Conservation (phyloP, 2,888 invertebrate species). For the Pheosia tremula region DNA sequence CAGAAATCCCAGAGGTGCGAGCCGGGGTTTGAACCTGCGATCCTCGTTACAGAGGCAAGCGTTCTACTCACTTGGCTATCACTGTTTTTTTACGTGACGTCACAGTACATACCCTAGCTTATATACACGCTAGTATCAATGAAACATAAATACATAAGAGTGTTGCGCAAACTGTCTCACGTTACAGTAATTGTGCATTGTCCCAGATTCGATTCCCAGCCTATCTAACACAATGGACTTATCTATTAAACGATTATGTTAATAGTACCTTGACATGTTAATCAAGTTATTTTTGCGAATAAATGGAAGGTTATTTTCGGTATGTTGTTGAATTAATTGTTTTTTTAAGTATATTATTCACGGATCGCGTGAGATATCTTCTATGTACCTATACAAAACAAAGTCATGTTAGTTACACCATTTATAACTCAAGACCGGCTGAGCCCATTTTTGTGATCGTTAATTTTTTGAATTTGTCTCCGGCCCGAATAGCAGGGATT, state of each 20-base stretch:
- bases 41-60: too few relatives aligned
- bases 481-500: too few relatives aligned
- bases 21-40: too few relatives aligned
- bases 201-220: slow-evolving; percentile 58
- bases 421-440: too few relatives aligned
- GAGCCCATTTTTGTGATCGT: too few relatives aligned
- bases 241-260: slow-evolving; percentile 44
- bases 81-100: too few relatives aligned
- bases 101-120: too few relatives aligned
- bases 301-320: slow-evolving; percentile 13
- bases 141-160: background rate
- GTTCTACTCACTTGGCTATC: too few relatives aligned
- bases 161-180: slow-evolving; percentile 39
- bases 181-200: slow-evolving; percentile 58
- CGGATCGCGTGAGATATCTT: background rate
- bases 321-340: slow-evolving; percentile 11
- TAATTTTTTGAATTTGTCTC: too few relatives aligned
- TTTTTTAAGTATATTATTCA: background rate
- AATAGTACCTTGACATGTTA: slow-evolving; percentile 53
- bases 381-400: too few relatives aligned
- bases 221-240: slow-evolving; percentile 52
- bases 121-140: background rate
- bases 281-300: slow-evolving; percentile 16
- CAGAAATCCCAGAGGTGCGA: too few relatives aligned
- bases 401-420: too few relatives aligned